A percentile compares a stretch with the other conserved stretches of the same genome.
Conservation (phyloP, 2,797 vertebrate species). For the Spinus olivaceus region DNA sequence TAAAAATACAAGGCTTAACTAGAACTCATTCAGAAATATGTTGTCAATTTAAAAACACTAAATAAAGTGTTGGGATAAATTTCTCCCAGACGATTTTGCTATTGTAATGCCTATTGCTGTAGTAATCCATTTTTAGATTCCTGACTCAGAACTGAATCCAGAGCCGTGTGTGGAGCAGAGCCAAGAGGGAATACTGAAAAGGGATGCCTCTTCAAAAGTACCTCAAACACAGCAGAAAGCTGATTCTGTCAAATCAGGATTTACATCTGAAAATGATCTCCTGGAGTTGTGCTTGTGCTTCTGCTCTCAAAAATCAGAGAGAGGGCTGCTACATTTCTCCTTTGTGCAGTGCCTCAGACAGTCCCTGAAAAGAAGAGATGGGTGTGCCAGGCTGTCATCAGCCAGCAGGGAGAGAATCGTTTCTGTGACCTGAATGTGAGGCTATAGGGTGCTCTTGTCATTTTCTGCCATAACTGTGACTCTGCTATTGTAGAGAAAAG, state of each 20-base stretch:
- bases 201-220: neutral
- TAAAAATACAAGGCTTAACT: neutral
- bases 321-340: neutral
- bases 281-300: neutral
- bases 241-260: neutral
- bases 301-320: neutral
- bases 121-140: constrained; percentile 14
- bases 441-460: neutral
- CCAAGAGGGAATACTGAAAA: neutral
- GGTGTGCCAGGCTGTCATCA: neutral
- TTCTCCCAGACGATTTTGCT: neutral
- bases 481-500: neutral
- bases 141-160: neutral
- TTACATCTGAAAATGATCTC: neutral
- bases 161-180: neutral
- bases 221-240: neutral
- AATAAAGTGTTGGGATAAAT: neutral
- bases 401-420: neutral
- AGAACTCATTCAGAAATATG: neutral
- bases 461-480: neutral
- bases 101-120: neutral
- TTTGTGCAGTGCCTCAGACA: neutral
- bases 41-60: neutral
- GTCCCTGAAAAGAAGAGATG: neutral
- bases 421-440: neutral